phyloP scores from a whole-genome alignment of 2,113 vertebrate species.

The Engystomops pustulosus region DNA sequence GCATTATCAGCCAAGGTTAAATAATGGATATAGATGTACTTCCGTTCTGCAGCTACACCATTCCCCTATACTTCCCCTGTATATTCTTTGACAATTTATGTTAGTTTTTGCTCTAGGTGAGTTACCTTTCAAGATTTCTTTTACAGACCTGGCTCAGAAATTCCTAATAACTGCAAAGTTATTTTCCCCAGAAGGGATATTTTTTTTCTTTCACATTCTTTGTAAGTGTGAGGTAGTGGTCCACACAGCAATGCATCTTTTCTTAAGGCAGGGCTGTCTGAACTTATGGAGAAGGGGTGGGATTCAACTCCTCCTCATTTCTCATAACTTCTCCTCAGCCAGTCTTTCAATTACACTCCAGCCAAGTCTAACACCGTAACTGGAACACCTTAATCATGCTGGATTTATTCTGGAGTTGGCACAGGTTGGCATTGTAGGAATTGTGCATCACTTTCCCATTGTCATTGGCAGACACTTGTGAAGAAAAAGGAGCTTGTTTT shows the following conservation, averaged over 20 bases:
- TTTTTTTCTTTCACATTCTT: slow-evolving; percentile 52
- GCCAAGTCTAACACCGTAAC: slow-evolving; percentile 7
- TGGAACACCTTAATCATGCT: slow-evolving; percentile 17
- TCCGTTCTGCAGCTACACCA: not conserved
- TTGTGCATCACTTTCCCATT: not conserved
- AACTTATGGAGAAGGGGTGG: slow-evolving; percentile 22
- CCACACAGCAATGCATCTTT: slow-evolving; percentile 26
- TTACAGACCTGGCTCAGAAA: slow-evolving; percentile 25
- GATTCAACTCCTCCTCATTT: slow-evolving; percentile 43
- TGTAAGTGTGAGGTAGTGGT: slow-evolving; percentile 55
- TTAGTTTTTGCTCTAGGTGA: slow-evolving; percentile 45
- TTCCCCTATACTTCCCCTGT: not conserved
- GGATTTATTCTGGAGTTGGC: slow-evolving; percentile 41
- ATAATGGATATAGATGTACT: no score
- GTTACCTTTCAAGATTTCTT: slow-evolving; percentile 25
- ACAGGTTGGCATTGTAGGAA: not conserved
- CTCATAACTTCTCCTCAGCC: slow-evolving; percentile 45
- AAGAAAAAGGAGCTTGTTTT: not conserved
- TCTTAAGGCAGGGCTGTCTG: slow-evolving; percentile 41
- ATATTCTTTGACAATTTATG: slow-evolving; percentile 4
- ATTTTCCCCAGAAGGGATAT: slow-evolving; percentile 50
- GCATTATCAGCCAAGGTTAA: no score
- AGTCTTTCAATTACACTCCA: slow-evolving; percentile 29
- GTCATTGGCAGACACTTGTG: not conserved
- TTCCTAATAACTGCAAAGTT: slow-evolving; percentile 48